Evolutionary conservation across 2,113 vertebrate species (phyloP).

Genomic region (Oceanites oceanicus): DNA sequence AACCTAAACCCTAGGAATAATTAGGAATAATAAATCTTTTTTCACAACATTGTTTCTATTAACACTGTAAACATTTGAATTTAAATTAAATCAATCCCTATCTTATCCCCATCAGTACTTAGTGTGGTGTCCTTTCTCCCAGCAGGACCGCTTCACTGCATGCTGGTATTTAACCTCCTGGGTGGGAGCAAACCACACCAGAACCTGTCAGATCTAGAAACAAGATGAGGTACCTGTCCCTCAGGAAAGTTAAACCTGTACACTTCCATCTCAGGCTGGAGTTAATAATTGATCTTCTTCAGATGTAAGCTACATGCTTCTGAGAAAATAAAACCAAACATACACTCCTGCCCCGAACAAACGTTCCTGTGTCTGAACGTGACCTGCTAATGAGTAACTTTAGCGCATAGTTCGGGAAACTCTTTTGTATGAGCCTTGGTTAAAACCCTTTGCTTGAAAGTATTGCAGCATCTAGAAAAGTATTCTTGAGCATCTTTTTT

Average conservation of each 20-base stretch:
- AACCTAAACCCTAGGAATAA: not conserved
- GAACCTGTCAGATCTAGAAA: not conserved
- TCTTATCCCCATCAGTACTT: not conserved
- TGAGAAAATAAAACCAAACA: not conserved
- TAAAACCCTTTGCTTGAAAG: not conserved
- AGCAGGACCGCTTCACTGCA: not conserved
- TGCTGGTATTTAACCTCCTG: not conserved
- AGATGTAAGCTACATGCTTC: not conserved
- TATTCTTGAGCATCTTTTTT: not conserved
- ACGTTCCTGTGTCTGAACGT: not conserved
- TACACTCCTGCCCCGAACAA: not conserved
- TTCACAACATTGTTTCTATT: not conserved
- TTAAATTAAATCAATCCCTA: not conserved
- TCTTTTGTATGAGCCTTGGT: not conserved
- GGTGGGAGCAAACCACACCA: not conserved
- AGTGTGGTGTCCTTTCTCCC: not conserved
- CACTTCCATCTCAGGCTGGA: not conserved
- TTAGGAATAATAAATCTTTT: not conserved
- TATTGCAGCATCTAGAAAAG: not conserved
- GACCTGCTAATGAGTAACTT: not conserved
- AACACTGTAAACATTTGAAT: not conserved
- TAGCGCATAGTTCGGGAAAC: not conserved
- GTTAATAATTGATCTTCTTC: conserved; percentile 43
- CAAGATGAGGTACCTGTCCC: not conserved
- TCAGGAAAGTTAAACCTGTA: not conserved